Percentiles rank a stretch among this genome's conserved stretches.
Evolutionary conservation across 2,797 vertebrate species (phyloP).

Genomic region (Otus scops): DNA sequence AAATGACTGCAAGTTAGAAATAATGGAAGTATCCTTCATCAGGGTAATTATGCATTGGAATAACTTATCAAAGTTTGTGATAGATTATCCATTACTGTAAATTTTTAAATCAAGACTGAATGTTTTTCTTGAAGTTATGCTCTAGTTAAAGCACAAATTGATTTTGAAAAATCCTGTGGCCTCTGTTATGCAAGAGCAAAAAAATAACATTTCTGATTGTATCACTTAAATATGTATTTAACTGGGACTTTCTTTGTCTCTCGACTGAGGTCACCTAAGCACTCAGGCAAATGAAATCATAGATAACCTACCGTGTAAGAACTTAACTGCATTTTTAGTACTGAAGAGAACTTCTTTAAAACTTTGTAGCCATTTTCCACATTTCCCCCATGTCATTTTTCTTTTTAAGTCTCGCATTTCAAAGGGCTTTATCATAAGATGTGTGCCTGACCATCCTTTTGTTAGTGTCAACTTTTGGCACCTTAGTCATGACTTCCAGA

Average conservation of each 20-base stretch:
- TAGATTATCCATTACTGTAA: background rate
- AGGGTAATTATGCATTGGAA: slow-evolving; percentile 1
- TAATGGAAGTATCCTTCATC: background rate
- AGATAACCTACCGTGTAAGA: background rate
- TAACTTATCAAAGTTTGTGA: slow-evolving; percentile 1
- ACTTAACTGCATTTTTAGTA: background rate
- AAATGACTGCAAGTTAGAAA: slow-evolving; percentile 40
- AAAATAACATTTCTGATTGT: background rate
- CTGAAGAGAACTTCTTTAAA: background rate
- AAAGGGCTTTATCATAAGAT: background rate
- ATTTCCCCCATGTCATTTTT: background rate
- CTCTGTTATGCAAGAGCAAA: background rate
- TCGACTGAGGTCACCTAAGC: background rate
- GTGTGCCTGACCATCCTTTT: background rate
- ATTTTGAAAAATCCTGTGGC: background rate
- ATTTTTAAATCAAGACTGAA: slow-evolving; percentile 12
- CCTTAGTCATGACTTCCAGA: background rate
- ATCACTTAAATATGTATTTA: background rate
- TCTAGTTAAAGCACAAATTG: background rate
- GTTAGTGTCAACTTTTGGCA: background rate
- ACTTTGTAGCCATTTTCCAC: background rate
- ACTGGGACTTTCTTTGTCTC: background rate
- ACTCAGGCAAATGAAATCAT: background rate
- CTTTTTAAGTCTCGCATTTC: background rate
- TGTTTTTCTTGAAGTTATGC: background rate